Evolutionary conservation across 1,140 invertebrate species (phyloP), one percentile per base, ranked within the genome.

Genomic region (Drosophila auraria): DNA sequence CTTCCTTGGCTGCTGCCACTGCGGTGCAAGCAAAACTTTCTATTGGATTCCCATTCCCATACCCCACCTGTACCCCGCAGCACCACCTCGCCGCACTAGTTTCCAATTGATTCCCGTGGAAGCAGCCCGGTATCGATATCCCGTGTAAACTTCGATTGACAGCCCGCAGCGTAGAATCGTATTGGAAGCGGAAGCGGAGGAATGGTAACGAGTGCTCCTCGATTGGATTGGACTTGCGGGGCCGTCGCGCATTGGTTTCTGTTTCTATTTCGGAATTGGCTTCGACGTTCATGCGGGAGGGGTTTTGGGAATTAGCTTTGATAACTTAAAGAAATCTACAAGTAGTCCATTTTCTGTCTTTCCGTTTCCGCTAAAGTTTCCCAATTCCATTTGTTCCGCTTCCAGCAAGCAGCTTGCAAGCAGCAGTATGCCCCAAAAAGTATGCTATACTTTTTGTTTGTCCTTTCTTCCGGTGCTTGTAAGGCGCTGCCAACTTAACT

Each of bases 121-220:
- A 58, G 66, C 23, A 30, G 50, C 71, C 61, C 61, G 71, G 78
- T 64, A 50, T 64, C 62, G 72, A 83, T 73, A 69, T 70, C 65
- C 53, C 66, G 83, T 73, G 77, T 69, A 71, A 82, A 83, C 83
- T 80, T 87, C 64, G 74, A 84, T 74, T 78, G 82, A 84, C 69
- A 73, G 82, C 79, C 79, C 65, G 47, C 50, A 77, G 83, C 83
- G 33, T 40, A 33, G 40, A 66, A 70, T 63, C 36, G 59, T 57
- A 50, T 42, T 53, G 45, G 44, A 40, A 50, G 40, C 44, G 47
- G 36, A 30, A 69, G 65, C 45, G 61, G 61, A 25, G 25, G 27
- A 40, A 15, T 57, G 58, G 58, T 63, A 63, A 66, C 63, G 58
- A 63, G 40, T 44, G 27, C 33, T 66, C 58, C 44, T 45, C 63